These are phyloP conservation scores for Gnathonemus longibarbis DNA, from an alignment of 2,113 vertebrate species.

Conservation along the genomic window DNA sequence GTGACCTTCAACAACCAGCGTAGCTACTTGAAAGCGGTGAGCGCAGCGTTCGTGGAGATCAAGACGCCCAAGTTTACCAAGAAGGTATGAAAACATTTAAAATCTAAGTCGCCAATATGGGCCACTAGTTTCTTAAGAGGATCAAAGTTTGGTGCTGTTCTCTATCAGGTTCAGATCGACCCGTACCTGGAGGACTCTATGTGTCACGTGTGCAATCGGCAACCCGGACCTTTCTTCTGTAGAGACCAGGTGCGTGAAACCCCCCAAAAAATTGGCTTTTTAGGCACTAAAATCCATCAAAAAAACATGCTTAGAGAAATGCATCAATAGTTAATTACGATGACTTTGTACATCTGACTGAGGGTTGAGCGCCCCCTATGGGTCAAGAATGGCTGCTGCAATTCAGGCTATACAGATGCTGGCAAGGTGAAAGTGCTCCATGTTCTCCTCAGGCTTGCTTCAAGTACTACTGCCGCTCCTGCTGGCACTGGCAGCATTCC, in stretches of 20 bases:
- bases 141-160: neutral
- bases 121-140: neutral
- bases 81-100: constrained; percentile 64
- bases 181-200: constrained; percentile 94
- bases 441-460: constrained; percentile 76
- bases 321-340: neutral
- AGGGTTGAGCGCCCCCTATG: neutral
- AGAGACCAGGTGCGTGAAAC: constrained; percentile 80
- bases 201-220: constrained; percentile 87
- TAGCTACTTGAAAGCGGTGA: constrained; percentile 94
- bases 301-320: neutral
- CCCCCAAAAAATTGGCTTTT: neutral
- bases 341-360: neutral
- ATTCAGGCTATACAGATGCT: neutral
- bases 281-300: neutral
- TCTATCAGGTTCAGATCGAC: constrained; percentile 87
- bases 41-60: constrained; percentile 92
- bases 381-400: neutral
- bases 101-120: neutral
- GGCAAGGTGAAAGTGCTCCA: neutral
- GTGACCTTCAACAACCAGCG: constrained; percentile 97
- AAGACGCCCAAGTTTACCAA: constrained; percentile 99
- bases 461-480: constrained; percentile 96
- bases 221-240: constrained; percentile 95
- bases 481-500: constrained; percentile 98